Base-by-base conservation (phyloP, 2,888 invertebrate genomes). In the Unio delphinus region DNA sequence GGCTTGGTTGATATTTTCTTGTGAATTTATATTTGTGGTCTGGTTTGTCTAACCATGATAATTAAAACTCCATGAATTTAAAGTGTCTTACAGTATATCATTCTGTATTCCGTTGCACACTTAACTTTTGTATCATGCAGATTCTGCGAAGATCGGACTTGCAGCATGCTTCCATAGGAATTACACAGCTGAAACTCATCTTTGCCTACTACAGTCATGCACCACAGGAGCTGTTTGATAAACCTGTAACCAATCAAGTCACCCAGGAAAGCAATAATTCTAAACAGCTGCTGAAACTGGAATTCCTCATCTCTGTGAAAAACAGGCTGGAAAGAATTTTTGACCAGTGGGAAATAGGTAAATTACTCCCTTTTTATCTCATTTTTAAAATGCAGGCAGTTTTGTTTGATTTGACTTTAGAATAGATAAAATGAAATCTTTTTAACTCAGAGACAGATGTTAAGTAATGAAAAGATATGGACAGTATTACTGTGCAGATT, bases 161-260 rank as follows among this genome's bases (percentile, higher is more conserved):
- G 55, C 74, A 74, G 70, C 59, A 72, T 60, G 70, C 72, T 5
- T 73, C 78, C 2, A 65, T 78, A 0, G 83, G 82, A n/a, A 72
- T 86, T n/a, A 73, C 74, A 68, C 87, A 87, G 72, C 63, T 87
- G 61, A 85, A 83, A 73, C 69, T 85, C 28, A 80, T 86, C 45
- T 66, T 80, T 67, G 75, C 80, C n/a, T 87, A 85, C 73, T 83
- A 84, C 69, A 74, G 72, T 64, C 74, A 45, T 80, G 28, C 72
- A 73, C 8, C 75, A 79, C 69, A 45, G 45, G 45, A 45, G 8
- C 45, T 45, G 15, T 45, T 45, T 15, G 11, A 45, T 45, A 45
- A 45, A 15, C 45, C 11, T 11, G 45, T 45, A 45, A 45, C 45
- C 45, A 45, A 11, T 45, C 45, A 45, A 45, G 15, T 3, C 45